Conservation (phyloP, 2,888 invertebrate genomes). For the Conops quadrifasciatus region DNA sequence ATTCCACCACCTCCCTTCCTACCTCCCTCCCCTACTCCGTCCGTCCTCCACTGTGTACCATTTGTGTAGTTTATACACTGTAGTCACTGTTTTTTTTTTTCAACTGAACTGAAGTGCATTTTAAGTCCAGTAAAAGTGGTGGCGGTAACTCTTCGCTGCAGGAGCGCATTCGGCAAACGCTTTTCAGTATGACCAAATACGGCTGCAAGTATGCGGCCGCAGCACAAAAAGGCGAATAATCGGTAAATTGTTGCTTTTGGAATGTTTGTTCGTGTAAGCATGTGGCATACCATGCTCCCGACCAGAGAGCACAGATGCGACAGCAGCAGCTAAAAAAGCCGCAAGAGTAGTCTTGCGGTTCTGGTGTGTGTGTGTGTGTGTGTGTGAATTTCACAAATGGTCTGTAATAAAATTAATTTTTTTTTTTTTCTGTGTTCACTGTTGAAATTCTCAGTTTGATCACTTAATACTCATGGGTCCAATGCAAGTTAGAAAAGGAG, state of each 20-base stretch:
- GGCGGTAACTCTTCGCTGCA: too few species aligned
- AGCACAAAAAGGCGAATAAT: conserved; percentile 12
- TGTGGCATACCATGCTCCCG: neutral
- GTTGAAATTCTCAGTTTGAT: neutral
- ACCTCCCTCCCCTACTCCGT: too few species aligned
- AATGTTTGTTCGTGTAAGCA: conserved; percentile 26
- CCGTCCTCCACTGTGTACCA: too few species aligned
- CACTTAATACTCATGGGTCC: conserved; percentile 13
- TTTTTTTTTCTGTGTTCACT: neutral
- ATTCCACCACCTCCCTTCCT: neutral
- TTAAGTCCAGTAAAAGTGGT: neutral
- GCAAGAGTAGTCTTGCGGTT: too few species aligned
- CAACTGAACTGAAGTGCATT: neutral
- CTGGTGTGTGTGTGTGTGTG: too few species aligned
- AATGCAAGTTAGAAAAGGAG: neutral
- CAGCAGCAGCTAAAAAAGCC: too few species aligned
- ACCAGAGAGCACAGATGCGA: neutral
- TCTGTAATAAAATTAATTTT: conserved; percentile 13
- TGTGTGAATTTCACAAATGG: neutral
- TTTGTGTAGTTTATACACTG: too few species aligned
- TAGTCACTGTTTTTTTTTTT: neutral
- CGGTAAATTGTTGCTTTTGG: conserved; percentile 11
- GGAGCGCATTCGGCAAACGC: neutral
- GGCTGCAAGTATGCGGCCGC: neutral
- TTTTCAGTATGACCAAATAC: conserved; percentile 2